A percentile compares a stretch with the other conserved stretches of the same genome.
These are phyloP conservation scores for Clanis bilineata DNA, from an alignment of 2,888 invertebrate species.

Conservation along the genomic window DNA sequence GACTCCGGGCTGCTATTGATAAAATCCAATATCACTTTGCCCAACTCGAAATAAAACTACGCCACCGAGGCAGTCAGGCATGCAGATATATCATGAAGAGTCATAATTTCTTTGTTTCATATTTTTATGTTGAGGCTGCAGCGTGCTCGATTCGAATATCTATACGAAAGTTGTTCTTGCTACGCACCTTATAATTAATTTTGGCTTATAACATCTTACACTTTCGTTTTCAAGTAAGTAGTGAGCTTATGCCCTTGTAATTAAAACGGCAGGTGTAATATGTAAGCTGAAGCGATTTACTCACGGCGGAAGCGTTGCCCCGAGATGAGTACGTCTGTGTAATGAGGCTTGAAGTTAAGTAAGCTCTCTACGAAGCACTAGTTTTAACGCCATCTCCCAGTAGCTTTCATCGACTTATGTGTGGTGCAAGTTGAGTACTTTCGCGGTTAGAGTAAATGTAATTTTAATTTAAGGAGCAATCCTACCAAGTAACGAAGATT, in stretches of 20 bases:
- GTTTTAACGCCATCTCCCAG: constrained; percentile 38
- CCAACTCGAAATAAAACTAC: too few relatives aligned
- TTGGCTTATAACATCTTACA: neutral
- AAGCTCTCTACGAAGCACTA: constrained; percentile 33
- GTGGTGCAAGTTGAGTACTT: constrained; percentile 16
- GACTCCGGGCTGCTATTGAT: too few relatives aligned
- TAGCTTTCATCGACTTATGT: constrained; percentile 24
- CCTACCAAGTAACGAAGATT: too few relatives aligned
- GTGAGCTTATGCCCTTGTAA: neutral
- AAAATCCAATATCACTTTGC: too few relatives aligned
- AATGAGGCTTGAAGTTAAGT: constrained; percentile 52
- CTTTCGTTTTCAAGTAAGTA: neutral
- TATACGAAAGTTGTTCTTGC: too few relatives aligned
- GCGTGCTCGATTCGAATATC: too few relatives aligned
- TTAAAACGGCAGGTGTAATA: constrained; percentile 6
- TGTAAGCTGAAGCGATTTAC: constrained; percentile 10
- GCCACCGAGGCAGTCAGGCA: too few relatives aligned
- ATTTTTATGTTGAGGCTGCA: too few relatives aligned
- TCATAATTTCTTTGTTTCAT: too few relatives aligned
- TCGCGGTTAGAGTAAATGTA: neutral
- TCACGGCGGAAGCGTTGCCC: constrained; percentile 10
- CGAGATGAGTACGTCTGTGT: constrained; percentile 38
- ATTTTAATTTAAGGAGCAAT: neutral
- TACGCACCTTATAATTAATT: neutral
- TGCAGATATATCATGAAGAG: too few relatives aligned